Base-by-base conservation (phyloP, 2,113 vertebrate species). In the Mellivora capensis region DNA sequence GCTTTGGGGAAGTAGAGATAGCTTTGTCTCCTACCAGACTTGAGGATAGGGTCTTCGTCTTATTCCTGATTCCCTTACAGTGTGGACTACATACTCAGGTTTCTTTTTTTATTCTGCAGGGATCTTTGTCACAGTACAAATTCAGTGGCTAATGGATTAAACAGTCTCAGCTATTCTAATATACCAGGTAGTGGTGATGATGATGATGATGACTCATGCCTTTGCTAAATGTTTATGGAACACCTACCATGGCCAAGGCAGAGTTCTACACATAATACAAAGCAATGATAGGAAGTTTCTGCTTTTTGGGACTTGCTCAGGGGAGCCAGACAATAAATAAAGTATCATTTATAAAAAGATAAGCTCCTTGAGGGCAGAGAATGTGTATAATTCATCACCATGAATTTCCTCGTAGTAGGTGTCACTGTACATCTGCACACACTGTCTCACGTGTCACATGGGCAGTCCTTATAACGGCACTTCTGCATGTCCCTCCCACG, bases 11-110 rank as follows among this genome's bases (percentile, higher is more conserved):
- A 8, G 23, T 57, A 34, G 39, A 31, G 42, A 69, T 52, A n/a
- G 21, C 62, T 92, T 93, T 94, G 37, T 87, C 90, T 96, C 72
- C 64, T 76, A 13, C 42, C 54, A 82, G 71, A 90, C 67, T 61
- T 37, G 25, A 52, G 13, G 59, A 52, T 42, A 57, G 39, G 8
- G 14, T 52, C 80, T 85, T 87, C 20, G 20, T 52, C 81, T 77
- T 52, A 44, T 69, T 79, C 20, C 39, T 54, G 23, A 82, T 20
- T 64, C 23, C 47, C 34, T 57, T 3, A 4, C 37, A 25, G 54
- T 47, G 18, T 81, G 81, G 49, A 64, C 44, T 62, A 76, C 44
- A 21, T 27, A 54, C 31, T 61, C 76, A 20, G 20, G 34, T 62
- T 95, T 84, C 79, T 2, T 12, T 90, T 25, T 64, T 59, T 59